A percentile compares a stretch with the other conserved stretches of the same genome.
phyloP scores from a whole-genome alignment of 2,888 invertebrate species.

The Gortyna flavago region DNA sequence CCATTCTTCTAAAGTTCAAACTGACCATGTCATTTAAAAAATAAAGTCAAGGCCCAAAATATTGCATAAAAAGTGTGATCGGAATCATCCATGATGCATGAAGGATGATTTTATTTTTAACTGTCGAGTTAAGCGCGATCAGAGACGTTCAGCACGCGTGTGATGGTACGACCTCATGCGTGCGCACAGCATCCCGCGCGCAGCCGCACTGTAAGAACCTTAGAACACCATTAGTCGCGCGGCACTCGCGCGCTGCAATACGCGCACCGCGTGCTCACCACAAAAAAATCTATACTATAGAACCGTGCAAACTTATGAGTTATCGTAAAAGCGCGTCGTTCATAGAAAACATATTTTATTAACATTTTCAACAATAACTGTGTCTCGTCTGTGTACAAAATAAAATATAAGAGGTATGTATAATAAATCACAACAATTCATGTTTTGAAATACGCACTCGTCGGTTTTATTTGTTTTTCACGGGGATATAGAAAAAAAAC shows the following conservation, averaged over 20 bases:
- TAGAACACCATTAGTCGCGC: no score
- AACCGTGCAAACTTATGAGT: slow-evolving; percentile 42
- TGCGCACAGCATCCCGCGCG: slow-evolving; percentile 65
- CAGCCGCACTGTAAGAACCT: slow-evolving; percentile 62
- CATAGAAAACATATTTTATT: slow-evolving; percentile 23
- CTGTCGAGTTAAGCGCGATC: slow-evolving; percentile 3
- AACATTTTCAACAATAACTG: slow-evolving; percentile 16
- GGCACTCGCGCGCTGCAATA: slow-evolving; percentile 76
- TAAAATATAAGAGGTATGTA: slow-evolving; percentile 59
- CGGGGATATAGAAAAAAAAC: neutral
- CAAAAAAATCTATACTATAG: slow-evolving; percentile 14
- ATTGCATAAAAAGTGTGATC: slow-evolving; percentile 42
- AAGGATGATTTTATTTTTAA: slow-evolving; percentile 32
- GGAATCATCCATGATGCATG: slow-evolving; percentile 43
- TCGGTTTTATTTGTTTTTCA: neutral
- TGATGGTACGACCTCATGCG: slow-evolving; percentile 37
- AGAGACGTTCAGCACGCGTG: neutral
- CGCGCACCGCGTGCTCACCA: slow-evolving; percentile 58
- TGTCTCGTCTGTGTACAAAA: slow-evolving; percentile 47
- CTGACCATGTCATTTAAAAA: slow-evolving; percentile 8
- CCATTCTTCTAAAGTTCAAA: neutral
- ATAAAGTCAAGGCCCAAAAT: slow-evolving; percentile 33
- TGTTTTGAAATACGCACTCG: neutral
- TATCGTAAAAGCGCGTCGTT: slow-evolving; percentile 39
- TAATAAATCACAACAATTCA: neutral